A percentile compares a stretch with the other conserved stretches of the same genome.
Evolutionary conservation across 37 sponge, comb jelly and placozoan species (phyloP).

Genomic region (Aphrocallistes beatrix): DNA sequence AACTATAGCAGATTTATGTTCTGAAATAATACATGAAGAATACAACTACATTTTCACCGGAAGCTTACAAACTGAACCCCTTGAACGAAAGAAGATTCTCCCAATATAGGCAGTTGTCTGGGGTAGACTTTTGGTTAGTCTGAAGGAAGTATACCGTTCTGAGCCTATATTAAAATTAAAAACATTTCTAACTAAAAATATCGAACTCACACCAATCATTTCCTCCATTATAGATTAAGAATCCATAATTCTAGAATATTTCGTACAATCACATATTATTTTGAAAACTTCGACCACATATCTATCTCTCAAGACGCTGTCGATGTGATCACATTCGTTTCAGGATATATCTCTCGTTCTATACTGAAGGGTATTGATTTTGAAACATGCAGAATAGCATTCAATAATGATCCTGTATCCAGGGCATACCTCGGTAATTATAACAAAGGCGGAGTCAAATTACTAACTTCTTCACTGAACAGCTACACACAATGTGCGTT

Average conservation of each 20-base stretch:
- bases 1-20: neutral
- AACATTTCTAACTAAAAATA: constrained; percentile 11
- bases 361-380: constrained; percentile 6
- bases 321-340: constrained; percentile 17
- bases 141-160: neutral
- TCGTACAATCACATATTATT: neutral
- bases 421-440: neutral
- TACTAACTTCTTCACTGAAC: neutral
- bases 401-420: neutral
- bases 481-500: neutral
- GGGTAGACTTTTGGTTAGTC: neutral
- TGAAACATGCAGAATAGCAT: neutral
- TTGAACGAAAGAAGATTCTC: neutral
- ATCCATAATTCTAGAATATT: neutral
- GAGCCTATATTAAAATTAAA: neutral
- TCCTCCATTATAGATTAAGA: constrained; percentile 8
- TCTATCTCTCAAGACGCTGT: constrained; percentile 16
- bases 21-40: neutral
- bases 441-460: neutral
- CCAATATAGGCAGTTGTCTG: neutral
- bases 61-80: neutral
- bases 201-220: neutral
- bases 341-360: constrained; percentile 16
- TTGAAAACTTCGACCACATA: constrained; percentile 14
- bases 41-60: neutral